These are phyloP conservation scores for Clunio marinus DNA, from an alignment of 2,888 invertebrate species.

Conservation along the genomic window DNA sequence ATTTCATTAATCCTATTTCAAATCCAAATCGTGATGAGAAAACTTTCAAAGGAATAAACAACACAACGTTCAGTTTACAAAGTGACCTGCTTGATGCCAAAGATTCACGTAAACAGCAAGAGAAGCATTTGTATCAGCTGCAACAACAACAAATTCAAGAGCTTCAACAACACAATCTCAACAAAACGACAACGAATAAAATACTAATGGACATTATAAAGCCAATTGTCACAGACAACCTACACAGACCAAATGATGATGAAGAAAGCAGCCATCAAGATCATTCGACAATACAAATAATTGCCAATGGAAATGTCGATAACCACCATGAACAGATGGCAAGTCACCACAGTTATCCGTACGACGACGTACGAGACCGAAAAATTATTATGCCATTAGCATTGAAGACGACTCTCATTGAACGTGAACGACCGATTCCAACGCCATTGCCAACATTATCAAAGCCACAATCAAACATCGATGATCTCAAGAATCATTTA, in stretches of 20 bases:
- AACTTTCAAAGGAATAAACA: conserved; percentile 33
- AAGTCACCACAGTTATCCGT: background rate
- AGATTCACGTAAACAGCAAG: conserved; percentile 34
- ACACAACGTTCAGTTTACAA: conserved; percentile 31
- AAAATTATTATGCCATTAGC: conserved; percentile 52
- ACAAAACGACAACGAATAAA: conserved; percentile 33
- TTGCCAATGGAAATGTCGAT: conserved; percentile 18
- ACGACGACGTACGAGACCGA: conserved; percentile 43
- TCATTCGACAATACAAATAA: conserved; percentile 33
- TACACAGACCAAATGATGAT: background rate
- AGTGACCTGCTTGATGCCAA: conserved; percentile 29
- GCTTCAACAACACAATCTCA: conserved; percentile 29
- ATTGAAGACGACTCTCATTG: conserved; percentile 48
- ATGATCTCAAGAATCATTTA: conserved; percentile 51
- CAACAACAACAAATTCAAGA: conserved; percentile 36
- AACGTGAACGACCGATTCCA: conserved; percentile 42
- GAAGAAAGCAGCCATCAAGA: background rate
- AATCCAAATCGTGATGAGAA: conserved; percentile 10
- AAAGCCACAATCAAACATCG: conserved; percentile 45
- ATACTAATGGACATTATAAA: conserved; percentile 36
- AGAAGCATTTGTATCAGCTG: conserved; percentile 28
- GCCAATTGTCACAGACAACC: conserved; percentile 31
- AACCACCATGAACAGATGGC: conserved; percentile 25
- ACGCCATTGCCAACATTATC: background rate
- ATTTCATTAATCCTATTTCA: conserved; percentile 50